phyloP scores from a whole-genome alignment of 2,797 vertebrate species.

The Pangasius larnaudii region DNA sequence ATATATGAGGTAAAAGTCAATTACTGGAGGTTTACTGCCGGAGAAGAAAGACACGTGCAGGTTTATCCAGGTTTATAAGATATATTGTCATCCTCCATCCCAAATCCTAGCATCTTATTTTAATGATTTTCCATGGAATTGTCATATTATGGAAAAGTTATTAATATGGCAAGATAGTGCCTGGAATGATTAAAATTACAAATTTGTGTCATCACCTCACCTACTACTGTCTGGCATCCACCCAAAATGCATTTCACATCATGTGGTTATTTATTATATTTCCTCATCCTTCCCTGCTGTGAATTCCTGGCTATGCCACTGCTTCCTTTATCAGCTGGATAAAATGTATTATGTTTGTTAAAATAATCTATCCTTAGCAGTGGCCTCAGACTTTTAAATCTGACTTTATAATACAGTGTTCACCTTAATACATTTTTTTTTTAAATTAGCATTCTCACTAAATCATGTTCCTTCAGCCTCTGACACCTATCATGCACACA shows the following conservation, averaged over 20 bases:
- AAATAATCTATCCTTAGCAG: neutral
- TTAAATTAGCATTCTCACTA: neutral
- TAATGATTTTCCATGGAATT: neutral
- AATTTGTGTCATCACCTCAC: neutral
- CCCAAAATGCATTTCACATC: neutral
- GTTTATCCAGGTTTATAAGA: neutral
- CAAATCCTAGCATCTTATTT: neutral
- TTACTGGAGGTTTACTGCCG: neutral
- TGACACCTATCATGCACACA: neutral
- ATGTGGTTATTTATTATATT: neutral
- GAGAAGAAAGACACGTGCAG: neutral
- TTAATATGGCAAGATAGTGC: neutral
- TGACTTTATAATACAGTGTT: neutral
- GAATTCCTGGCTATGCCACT: neutral
- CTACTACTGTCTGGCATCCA: neutral
- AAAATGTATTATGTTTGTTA: neutral
- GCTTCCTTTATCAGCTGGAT: neutral
- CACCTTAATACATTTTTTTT: neutral
- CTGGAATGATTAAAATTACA: neutral
- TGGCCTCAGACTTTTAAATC: neutral
- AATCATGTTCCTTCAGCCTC: neutral
- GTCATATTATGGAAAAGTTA: neutral
- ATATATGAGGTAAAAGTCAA: neutral
- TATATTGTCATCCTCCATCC: neutral
- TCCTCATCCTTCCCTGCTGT: neutral